Evolutionary conservation across 2,888 invertebrate species (phyloP).

Genomic region (Callinectes sapidus): DNA sequence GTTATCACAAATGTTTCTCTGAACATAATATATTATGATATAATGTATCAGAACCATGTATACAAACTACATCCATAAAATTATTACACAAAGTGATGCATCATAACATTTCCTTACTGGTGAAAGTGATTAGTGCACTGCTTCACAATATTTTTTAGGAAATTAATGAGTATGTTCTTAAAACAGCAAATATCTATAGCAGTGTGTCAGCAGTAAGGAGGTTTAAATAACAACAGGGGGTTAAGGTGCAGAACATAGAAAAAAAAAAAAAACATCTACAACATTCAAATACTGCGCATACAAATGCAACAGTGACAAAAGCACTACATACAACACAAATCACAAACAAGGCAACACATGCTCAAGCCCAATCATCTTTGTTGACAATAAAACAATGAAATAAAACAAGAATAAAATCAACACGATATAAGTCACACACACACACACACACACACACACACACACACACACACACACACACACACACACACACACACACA

Average conservation of each 20-base stretch:
- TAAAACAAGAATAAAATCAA: slow-evolving; percentile 21
- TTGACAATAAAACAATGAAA: background rate
- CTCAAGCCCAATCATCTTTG: background rate
- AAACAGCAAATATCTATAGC: background rate
- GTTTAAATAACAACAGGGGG: background rate
- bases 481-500: background rate
- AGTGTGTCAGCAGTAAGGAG: background rate
- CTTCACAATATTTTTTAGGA: background rate
- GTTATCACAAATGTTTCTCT: background rate
- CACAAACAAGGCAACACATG: background rate
- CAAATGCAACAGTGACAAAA: background rate
- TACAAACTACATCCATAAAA: background rate
- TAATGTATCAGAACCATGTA: background rate
- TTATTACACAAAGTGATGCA: background rate
- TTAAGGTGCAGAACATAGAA: background rate
- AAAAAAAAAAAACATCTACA: slow-evolving; percentile 28
- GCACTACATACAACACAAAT: background rate
- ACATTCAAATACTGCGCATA: background rate
- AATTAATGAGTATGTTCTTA: background rate
- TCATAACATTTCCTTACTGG: background rate
- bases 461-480: slow-evolving; percentile 2
- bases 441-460: slow-evolving; percentile 33
- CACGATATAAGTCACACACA: slow-evolving; percentile 20
- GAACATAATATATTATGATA: slow-evolving; percentile 14
- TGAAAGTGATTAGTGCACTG: background rate